Base-by-base conservation (phyloP, 2,113 vertebrate species). In the Hydropotes inermis region DNA sequence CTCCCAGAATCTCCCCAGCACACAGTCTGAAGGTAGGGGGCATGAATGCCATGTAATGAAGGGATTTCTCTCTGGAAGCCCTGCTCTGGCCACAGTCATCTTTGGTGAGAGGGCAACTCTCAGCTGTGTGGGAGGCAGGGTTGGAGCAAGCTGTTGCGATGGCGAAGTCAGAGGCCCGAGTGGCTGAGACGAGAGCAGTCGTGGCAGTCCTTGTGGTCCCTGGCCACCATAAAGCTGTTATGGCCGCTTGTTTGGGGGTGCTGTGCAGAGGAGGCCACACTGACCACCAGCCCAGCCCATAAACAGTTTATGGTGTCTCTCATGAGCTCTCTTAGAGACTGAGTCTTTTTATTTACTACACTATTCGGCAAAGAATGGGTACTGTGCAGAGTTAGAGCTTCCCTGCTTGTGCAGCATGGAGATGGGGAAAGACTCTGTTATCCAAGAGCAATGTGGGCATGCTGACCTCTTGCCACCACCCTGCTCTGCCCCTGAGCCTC, bases 191-290 rank as follows among this genome's bases (percentile, higher is more conserved):
- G 36, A 23, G 2, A 13, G 33, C 1, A 9, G 57, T 7, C 0
- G 3, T 30, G n/a, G 61, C 27, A 3, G n/a, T 7, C 17, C 19
- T 5, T 5, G 30, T 7, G 9, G 64, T 27, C 55, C 54, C 70
- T 0, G 13, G 87, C 74, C 19, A 19, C 87, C 5, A 16, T 93
- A 87, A 95, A 97, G 64, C n/a, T 70, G 97, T 98, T 92, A 95
- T 0, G 10, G 45, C 67, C 1, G 0, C 1, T 95, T 87, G 94
- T 54, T 70, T 60, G 90, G 50, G 39, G 93, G 61, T 14, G 12
- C 6, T 30, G 67, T 1, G 1, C 5, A 5, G 67, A 67, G 23
- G 47, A 52, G 12, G 33, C 76, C 6, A 15, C 14, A 74, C 33
- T 76, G 82, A 93, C 89, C 78, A 25, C 76, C 27, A 58, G 91